These are phyloP conservation scores for Labroides dimidiatus DNA, from an alignment of 2,797 vertebrate genomes.

Conservation along the genomic window DNA sequence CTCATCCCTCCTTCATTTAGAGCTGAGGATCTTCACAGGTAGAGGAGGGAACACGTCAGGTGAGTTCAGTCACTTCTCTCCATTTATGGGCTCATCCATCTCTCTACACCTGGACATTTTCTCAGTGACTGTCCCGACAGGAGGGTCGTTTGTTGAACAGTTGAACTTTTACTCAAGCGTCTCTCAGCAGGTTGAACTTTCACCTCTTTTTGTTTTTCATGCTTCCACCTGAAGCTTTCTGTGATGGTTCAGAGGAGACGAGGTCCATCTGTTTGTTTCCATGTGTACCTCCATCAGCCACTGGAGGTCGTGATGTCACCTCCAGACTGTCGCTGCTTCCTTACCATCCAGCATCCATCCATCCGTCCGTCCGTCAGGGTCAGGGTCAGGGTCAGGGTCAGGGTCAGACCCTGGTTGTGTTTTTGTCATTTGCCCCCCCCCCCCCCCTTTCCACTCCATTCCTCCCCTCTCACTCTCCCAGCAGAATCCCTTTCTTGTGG, in stretches of 20 bases:
- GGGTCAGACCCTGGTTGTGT: slow-evolving; percentile 45
- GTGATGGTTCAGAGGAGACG: neutral
- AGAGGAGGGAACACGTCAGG: too few relatives aligned
- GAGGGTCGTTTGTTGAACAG: slow-evolving; percentile 36
- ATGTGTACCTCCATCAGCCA: slow-evolving; percentile 33
- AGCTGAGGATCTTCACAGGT: neutral
- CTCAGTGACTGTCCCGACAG: slow-evolving; percentile 21
- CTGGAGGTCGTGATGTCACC: slow-evolving; percentile 34
- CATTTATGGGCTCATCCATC: slow-evolving; percentile 35
- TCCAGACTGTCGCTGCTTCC: neutral
- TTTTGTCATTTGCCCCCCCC: slow-evolving; percentile 31
- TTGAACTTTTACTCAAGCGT: slow-evolving; percentile 59
- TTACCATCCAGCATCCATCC: slow-evolving; percentile 14
- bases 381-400: slow-evolving; percentile 3
- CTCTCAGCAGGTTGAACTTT: slow-evolving; percentile 51
- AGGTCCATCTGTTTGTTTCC: too few relatives aligned
- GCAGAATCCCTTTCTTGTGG: slow-evolving; percentile 75
- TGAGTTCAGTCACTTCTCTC: neutral
- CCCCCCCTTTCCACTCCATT: slow-evolving; percentile 47
- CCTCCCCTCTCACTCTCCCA: slow-evolving; percentile 57
- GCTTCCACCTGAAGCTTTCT: too few relatives aligned
- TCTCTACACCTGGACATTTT: slow-evolving; percentile 45
- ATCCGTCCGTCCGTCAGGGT: slow-evolving; percentile 13
- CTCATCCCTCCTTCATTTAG: slow-evolving; percentile 49
- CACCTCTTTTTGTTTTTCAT: neutral